phyloP scores from a whole-genome alignment of 2,797 vertebrate genomes.

The Lagocephalus sceleratus region DNA sequence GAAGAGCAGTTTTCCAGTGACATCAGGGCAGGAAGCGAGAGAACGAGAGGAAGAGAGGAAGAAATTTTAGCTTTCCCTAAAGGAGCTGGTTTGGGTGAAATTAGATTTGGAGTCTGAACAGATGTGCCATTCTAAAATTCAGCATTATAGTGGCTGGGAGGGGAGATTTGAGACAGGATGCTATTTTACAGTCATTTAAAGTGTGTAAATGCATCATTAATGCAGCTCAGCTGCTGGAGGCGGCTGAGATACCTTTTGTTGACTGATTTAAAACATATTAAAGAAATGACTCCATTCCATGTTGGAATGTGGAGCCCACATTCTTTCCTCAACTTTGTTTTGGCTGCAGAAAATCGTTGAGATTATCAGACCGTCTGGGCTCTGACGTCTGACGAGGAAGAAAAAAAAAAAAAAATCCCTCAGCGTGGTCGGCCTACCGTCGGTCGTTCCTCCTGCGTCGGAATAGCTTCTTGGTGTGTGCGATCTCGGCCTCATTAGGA shows the following conservation, averaged over 20 bases:
- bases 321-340: slow-evolving; percentile 57
- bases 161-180: slow-evolving; percentile 7
- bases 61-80: slow-evolving; percentile 25
- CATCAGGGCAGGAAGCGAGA: slow-evolving; percentile 63
- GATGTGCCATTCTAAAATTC: slow-evolving; percentile 26
- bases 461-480: slow-evolving; percentile 96
- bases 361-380: slow-evolving; percentile 40
- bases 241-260: neutral
- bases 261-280: slow-evolving; percentile 19
- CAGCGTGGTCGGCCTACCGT: slow-evolving; percentile 75
- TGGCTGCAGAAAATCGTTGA: slow-evolving; percentile 48
- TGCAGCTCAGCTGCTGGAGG: neutral
- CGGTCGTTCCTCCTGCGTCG: slow-evolving; percentile 89
- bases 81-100: slow-evolving; percentile 59
- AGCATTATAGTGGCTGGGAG: slow-evolving; percentile 8
- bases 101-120: slow-evolving; percentile 49
- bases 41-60: slow-evolving; percentile 30
- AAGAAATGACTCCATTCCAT: slow-evolving; percentile 16
- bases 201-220: no score
- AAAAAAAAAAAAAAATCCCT: slow-evolving; percentile 21
- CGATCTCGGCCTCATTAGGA: slow-evolving; percentile 93
- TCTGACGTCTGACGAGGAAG: slow-evolving; percentile 38
- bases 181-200: neutral
- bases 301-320: slow-evolving; percentile 45
- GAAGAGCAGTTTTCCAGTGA: slow-evolving; percentile 77